Conservation (phyloP, 2,797 vertebrate species). For the Ptychadena robeensis region DNA sequence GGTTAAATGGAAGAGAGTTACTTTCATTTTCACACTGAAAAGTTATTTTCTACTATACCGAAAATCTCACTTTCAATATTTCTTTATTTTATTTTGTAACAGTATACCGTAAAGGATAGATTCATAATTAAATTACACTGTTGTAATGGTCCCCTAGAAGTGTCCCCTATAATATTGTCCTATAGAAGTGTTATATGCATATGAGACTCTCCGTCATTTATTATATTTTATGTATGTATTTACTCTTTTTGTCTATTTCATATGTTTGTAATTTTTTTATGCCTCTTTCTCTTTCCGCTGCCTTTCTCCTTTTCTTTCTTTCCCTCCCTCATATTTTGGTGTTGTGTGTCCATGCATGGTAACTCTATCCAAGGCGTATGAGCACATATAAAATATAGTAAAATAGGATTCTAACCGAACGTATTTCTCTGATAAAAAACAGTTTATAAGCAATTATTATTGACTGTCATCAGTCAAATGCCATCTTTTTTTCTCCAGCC, state of each 20-base stretch:
- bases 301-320: not conserved
- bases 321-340: not conserved
- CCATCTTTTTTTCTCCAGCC: not conserved
- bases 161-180: no score
- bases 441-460: constrained; percentile 29
- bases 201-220: no score
- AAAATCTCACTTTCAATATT: not conserved
- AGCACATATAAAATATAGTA: not conserved
- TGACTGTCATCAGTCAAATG: constrained; percentile 19
- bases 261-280: not conserved
- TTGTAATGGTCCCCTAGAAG: no score
- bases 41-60: not conserved
- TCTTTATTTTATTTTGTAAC: not conserved
- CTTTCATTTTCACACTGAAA: constrained; percentile 75
- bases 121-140: not conserved
- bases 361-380: no score
- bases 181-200: not conserved
- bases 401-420: not conserved
- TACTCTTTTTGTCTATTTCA: not conserved
- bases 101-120: not conserved
- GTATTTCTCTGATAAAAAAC: constrained; percentile 5
- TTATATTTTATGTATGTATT: not conserved
- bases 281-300: not conserved
- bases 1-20: constrained; percentile 77
- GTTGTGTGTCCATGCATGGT: no score